These are phyloP conservation scores for Mormyrus lacerda DNA, from an alignment of 2,113 vertebrate species.

Conservation along the genomic window DNA sequence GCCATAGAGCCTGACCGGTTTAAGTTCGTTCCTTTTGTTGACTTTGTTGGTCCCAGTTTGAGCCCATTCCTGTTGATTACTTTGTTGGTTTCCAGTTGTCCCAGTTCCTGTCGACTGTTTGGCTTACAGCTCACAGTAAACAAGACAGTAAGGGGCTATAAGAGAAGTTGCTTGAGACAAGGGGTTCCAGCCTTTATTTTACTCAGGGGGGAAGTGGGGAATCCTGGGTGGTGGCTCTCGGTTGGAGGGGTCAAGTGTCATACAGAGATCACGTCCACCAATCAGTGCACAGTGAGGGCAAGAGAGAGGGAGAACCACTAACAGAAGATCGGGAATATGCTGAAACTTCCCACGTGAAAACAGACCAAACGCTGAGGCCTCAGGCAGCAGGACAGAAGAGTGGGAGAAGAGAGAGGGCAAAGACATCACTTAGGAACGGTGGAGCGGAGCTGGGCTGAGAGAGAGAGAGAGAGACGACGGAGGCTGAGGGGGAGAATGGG, in stretches of 20 bases:
- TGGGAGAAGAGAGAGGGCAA: neutral
- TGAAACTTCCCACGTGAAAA: neutral
- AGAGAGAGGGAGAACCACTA: constrained; percentile 35
- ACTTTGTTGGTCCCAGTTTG: neutral
- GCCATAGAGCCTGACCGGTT: neutral
- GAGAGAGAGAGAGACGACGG: neutral
- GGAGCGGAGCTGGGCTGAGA: neutral
- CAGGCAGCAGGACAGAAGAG: neutral
- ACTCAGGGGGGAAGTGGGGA: neutral
- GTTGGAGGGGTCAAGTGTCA: constrained; percentile 16
- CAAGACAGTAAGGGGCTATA: constrained; percentile 57
- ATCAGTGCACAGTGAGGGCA: constrained; percentile 74
- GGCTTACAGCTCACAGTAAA: neutral
- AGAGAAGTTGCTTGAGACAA: constrained; percentile 39
- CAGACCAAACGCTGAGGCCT: neutral
- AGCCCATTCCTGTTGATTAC: neutral
- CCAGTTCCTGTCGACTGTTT: too few relatives aligned
- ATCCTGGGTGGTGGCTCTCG: neutral
- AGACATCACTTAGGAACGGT: neutral
- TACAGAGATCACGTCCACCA: constrained; percentile 88
- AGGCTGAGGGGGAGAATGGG: constrained; percentile 9
- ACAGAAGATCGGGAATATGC: neutral
- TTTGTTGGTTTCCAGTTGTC: neutral
- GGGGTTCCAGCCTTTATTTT: neutral
- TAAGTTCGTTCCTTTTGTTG: neutral